Conservation (phyloP, 2,113 vertebrate species). For the Picathartes gymnocephalus region DNA sequence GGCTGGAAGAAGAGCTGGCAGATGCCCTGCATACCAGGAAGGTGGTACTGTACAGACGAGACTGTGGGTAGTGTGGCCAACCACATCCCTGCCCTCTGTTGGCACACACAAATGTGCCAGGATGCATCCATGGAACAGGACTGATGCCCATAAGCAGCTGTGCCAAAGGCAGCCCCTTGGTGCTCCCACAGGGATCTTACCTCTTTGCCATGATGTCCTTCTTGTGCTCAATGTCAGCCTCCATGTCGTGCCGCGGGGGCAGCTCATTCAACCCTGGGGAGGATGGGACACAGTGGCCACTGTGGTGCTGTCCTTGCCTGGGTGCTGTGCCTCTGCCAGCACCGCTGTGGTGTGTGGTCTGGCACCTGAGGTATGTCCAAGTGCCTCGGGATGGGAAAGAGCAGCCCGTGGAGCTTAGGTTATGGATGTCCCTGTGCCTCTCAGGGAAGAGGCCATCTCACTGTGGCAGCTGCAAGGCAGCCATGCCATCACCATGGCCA, state of each 20-base stretch:
- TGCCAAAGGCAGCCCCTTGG: background rate
- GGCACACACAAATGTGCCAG: background rate
- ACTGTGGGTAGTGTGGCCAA: rapidly evolving
- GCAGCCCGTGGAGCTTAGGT: background rate
- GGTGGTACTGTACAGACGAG: rapidly evolving
- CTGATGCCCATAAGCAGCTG: rapidly evolving
- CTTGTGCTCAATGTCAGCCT: constrained; percentile 49
- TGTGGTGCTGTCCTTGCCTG: background rate
- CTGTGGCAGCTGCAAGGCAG: background rate
- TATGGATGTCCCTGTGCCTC: background rate
- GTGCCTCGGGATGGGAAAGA: background rate
- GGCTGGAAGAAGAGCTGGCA: constrained; percentile 64
- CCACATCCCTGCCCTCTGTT: rapidly evolving
- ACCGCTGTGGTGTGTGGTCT: rapidly evolving
- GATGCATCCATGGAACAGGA: rapidly evolving
- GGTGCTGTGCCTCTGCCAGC: background rate
- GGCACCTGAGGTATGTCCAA: background rate
- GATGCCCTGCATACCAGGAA: rapidly evolving
- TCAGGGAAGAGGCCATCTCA: background rate
- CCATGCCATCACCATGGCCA: background rate
- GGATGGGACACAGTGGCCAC: background rate
- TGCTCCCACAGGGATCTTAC: constrained; percentile 1
- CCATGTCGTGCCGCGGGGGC: constrained; percentile 43
- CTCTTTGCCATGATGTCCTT: constrained; percentile 25
- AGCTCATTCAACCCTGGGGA: constrained; percentile 55